phyloP scores from a whole-genome alignment of 2,113 vertebrate genomes.

The Cranoglanis bouderius region DNA sequence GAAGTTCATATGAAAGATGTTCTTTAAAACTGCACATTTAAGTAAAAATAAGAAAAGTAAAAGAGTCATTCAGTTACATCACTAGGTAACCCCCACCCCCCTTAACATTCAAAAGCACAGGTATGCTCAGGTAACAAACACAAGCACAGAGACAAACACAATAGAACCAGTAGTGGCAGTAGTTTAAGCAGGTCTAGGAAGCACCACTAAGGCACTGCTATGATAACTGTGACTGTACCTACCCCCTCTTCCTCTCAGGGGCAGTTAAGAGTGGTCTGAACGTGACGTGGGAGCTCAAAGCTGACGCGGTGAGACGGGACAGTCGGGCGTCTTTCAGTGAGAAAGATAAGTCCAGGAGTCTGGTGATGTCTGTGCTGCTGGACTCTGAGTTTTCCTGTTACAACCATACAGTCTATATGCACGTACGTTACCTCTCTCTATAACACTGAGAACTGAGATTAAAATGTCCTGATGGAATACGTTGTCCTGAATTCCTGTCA shows the following conservation, averaged over 20 bases:
- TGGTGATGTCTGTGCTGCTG: constrained; percentile 38
- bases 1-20: too few relatives aligned
- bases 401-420: constrained; percentile 59
- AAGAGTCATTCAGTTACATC: too few relatives aligned
- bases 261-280: constrained; percentile 50
- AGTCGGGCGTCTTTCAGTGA: constrained; percentile 61
- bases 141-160: background rate
- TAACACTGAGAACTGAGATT: background rate
- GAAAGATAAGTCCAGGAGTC: background rate
- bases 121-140: background rate
- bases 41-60: too few relatives aligned
- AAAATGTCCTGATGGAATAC: background rate
- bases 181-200: background rate
- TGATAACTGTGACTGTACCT: background rate
- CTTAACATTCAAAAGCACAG: background rate
- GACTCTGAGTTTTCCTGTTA: constrained; percentile 42
- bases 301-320: constrained; percentile 69
- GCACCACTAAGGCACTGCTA: background rate
- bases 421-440: constrained; percentile 50
- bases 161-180: background rate
- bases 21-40: too few relatives aligned
- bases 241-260: constrained; percentile 29
- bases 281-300: constrained; percentile 65
- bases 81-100: too few relatives aligned
- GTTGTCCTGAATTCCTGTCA: background rate